Conservation (phyloP, 1,140 invertebrate genomes). For the Brachionus plicatilis region DNA sequence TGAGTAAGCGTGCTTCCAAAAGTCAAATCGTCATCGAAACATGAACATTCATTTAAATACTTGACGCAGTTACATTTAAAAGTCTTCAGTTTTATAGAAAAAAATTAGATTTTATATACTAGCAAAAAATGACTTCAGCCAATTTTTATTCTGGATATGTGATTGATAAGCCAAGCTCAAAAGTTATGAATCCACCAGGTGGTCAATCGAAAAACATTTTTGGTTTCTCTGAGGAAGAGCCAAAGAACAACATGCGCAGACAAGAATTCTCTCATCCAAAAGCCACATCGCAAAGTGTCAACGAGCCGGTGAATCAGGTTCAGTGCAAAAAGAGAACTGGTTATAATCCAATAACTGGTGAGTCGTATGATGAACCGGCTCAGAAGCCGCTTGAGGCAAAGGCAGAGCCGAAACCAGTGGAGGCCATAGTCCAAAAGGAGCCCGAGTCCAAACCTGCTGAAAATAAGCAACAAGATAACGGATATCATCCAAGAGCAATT, state of each 20-base stretch:
- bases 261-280: neutral
- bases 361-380: neutral
- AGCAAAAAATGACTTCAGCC: constrained; percentile 18
- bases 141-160: constrained; percentile 14
- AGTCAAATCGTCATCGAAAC: neutral
- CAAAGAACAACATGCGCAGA: neutral
- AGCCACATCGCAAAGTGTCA: neutral
- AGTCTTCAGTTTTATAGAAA: neutral
- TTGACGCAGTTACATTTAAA: neutral
- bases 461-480: neutral
- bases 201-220: constrained; percentile 38
- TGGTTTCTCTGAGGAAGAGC: neutral
- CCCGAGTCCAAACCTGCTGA: neutral
- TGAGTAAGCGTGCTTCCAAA: neutral
- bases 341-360: constrained; percentile 30
- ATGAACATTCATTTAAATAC: neutral
- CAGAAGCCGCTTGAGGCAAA: neutral
- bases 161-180: constrained; percentile 24
- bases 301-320: neutral
- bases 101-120: neutral
- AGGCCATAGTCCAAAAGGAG: neutral
- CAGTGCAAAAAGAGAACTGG: constrained; percentile 15
- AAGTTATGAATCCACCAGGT: constrained; percentile 32
- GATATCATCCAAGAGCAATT: neutral
- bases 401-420: neutral